Evolutionary conservation across 2,888 invertebrate species (phyloP).

Genomic region (Andrena praecox): DNA sequence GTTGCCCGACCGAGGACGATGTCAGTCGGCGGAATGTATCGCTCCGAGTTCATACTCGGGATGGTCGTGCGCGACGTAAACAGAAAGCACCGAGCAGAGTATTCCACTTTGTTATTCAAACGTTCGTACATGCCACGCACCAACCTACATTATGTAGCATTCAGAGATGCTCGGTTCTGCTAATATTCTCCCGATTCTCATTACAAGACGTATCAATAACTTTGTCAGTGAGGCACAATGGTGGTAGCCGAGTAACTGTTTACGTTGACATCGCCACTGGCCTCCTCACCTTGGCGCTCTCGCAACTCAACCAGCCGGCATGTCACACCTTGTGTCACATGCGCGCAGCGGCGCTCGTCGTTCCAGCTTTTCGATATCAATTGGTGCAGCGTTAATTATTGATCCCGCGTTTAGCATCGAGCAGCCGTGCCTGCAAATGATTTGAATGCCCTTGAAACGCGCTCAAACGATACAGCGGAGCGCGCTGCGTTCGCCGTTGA

Average conservation of each 20-base stretch:
- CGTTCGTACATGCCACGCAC: too few species aligned
- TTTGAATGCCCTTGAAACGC: slow-evolving; percentile 35
- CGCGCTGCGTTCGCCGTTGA: background rate
- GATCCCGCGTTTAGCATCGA: slow-evolving; percentile 10
- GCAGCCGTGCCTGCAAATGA: background rate
- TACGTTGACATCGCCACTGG: slow-evolving; percentile 50
- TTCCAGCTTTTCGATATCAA: slow-evolving; percentile 20
- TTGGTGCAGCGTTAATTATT: slow-evolving; percentile 19
- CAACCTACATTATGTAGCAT: background rate
- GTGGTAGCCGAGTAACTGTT: slow-evolving; percentile 41
- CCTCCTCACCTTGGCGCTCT: slow-evolving; percentile 57
- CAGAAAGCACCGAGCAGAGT: background rate
- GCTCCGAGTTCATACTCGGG: background rate
- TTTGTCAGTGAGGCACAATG: slow-evolving; percentile 27
- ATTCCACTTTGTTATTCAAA: background rate
- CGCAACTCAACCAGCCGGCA: slow-evolving; percentile 35
- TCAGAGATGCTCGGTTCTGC: background rate
- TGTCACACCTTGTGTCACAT: slow-evolving; percentile 12
- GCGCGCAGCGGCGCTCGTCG: background rate
- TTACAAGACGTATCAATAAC: slow-evolving; percentile 56
- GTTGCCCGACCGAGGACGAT: background rate
- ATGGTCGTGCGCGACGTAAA: background rate
- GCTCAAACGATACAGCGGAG: slow-evolving; percentile 7
- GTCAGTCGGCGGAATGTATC: background rate
- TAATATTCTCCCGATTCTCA: slow-evolving; percentile 24